A percentile compares a stretch with the other conserved stretches of the same genome.
These are phyloP conservation scores for Uropsilus gracilis DNA, from an alignment of 2,113 vertebrate species.

Conservation along the genomic window DNA sequence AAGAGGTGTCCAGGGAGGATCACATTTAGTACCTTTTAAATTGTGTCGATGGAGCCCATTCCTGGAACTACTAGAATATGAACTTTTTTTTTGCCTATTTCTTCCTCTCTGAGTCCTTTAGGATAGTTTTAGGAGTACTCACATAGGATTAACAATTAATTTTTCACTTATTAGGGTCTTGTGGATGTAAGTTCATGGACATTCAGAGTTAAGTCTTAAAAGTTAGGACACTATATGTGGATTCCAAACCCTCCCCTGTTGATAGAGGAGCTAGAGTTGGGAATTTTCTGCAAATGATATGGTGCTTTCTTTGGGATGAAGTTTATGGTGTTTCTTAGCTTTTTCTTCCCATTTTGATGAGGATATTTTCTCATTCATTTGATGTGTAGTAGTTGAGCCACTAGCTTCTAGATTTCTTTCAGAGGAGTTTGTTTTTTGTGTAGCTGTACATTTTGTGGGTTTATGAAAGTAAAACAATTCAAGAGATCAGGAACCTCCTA, in stretches of 20 bases:
- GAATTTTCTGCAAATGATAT: background rate
- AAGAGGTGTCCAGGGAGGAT: background rate
- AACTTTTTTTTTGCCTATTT: background rate
- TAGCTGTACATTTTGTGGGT: background rate
- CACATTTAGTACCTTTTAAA: background rate
- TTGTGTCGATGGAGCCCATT: background rate
- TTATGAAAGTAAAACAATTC: background rate
- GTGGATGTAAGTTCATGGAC: background rate
- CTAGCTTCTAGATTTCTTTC: background rate
- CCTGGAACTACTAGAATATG: background rate
- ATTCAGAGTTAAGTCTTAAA: background rate
- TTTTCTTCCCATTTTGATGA: background rate
- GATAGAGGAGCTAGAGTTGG: background rate
- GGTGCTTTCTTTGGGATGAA: background rate
- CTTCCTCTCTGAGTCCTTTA: background rate
- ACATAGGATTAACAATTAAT: background rate
- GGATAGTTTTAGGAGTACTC: background rate
- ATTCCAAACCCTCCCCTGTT: background rate
- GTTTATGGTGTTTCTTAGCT: background rate
- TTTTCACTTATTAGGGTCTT: background rate
- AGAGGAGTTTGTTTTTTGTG: background rate
- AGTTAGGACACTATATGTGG: background rate
- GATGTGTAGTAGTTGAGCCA: background rate
- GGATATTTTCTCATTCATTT: background rate
- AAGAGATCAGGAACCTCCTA: background rate